Percentiles rank a stretch among this genome's conserved stretches.
Conservation (phyloP, 2,888 invertebrate genomes). For the Anthoptus insignis region DNA sequence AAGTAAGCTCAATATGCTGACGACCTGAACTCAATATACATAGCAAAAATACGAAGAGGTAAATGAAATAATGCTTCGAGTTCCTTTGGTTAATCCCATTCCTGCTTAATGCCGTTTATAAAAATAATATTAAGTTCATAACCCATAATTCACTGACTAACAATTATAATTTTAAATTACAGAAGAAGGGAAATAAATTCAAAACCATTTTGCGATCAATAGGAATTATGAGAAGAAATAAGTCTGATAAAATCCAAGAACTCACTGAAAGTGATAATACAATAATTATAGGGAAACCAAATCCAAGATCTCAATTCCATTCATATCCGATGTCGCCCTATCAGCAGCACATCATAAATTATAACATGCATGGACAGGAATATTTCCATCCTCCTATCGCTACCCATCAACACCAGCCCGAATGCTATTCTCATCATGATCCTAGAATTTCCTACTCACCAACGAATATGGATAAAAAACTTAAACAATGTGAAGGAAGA, state of each 20-base stretch:
- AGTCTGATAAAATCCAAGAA: constrained; percentile 67
- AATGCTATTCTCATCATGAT: constrained; percentile 39
- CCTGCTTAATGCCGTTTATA: too few species aligned
- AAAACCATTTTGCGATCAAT: constrained; percentile 64
- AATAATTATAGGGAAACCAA: constrained; percentile 57
- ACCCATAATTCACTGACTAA: too few species aligned
- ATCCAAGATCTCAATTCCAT: constrained; percentile 57
- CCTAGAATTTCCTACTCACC: constrained; percentile 42
- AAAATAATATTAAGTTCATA: too few species aligned
- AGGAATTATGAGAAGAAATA: constrained; percentile 68
- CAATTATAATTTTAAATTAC: constrained; percentile 49
- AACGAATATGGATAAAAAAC: constrained; percentile 21
- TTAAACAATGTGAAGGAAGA: constrained; percentile 39
- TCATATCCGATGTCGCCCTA: constrained; percentile 63
- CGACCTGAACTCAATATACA: too few species aligned
- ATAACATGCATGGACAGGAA: constrained; percentile 68
- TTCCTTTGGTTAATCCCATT: not conserved
- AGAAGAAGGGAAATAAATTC: constrained; percentile 64
- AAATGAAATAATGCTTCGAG: too few species aligned
- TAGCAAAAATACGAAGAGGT: too few species aligned
- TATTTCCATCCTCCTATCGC: constrained; percentile 58
- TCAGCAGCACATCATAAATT: constrained; percentile 68
- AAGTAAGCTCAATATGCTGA: too few species aligned
- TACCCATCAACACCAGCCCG: constrained; percentile 13
- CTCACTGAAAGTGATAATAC: constrained; percentile 66